Base-by-base conservation (phyloP, 2,797 vertebrate genomes). In the Pseudochromis fuscus region DNA sequence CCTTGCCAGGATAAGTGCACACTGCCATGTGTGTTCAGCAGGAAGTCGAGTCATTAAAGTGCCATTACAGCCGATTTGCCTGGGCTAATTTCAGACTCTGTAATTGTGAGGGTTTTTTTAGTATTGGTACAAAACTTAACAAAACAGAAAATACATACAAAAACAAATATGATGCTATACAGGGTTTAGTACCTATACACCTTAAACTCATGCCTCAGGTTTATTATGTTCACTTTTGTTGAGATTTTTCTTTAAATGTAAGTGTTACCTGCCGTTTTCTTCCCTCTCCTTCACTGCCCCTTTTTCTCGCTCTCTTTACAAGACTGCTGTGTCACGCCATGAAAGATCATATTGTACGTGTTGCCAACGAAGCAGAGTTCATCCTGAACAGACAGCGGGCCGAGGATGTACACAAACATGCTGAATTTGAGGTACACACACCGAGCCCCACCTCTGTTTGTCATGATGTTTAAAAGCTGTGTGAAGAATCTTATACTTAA, bases 291-390 rank as follows among this genome's bases (percentile, higher is more conserved):
- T 30, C 7, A 25, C 38, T 4, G 9, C 4, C 9, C 6, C 1
- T 1, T 38, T 40, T 19, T 57, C 24, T 56, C 16, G 1, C 45
- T 37, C 27, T 19, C 7, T 50, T 19, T 7, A n/a, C 71, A 80
- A 99, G 98, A 84, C 95, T 99, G n/a, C 86, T 99, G 51, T 99
- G 98, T 81, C 98, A 99, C 52, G 98, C 98, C 68, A 99, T 99
- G 98, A 99, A 99, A 88, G 98, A 99, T 87, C 98, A 99, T 53
- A 99, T 99, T 67, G 97, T 99, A 23, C 96, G 98, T 25, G 98
- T 99, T 1, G 98, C 98, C 76, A 99, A 99, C 44, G 98, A 99
- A 88, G 98, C 98, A 0, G 98, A 99, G 90, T 99, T 99, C 86
- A 99, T 99, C 89, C 93, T 99, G 82, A 99, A 99, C 92, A 93